Conservation (phyloP, 2,888 invertebrate genomes). For the Netelia fuscicornis region DNA sequence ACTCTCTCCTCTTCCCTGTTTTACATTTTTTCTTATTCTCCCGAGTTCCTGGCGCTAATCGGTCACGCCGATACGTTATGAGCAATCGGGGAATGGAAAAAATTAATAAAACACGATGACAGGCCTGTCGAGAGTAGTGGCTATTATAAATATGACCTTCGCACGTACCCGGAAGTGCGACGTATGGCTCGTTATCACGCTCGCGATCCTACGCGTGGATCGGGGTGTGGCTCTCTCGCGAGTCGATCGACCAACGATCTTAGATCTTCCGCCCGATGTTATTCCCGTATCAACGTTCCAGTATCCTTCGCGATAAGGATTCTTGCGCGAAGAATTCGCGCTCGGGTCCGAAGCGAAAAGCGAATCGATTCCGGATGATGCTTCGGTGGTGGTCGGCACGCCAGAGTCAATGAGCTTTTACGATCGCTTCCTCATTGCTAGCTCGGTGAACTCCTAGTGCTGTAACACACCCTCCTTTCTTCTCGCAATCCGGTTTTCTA, state of each 20-base stretch:
- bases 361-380: slow-evolving; percentile 27
- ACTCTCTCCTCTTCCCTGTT: neutral
- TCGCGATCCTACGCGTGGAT: slow-evolving; percentile 17
- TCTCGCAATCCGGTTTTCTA: slow-evolving; percentile 36
- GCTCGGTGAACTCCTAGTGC: slow-evolving; percentile 43
- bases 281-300: neutral
- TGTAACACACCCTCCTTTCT: slow-evolving; percentile 1
- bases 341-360: neutral
- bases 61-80: neutral
- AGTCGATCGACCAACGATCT: slow-evolving; percentile 37
- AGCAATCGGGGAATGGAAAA: slow-evolving; percentile 25
- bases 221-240: slow-evolving; percentile 41
- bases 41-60: slow-evolving; percentile 41
- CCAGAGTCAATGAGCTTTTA: slow-evolving; percentile 27
- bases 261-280: neutral
- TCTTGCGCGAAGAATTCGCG: neutral
- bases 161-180: slow-evolving; percentile 53
- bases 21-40: neutral
- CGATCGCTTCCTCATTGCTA: slow-evolving; percentile 46
- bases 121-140: slow-evolving; percentile 27
- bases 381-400: neutral
- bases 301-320: neutral
- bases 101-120: slow-evolving; percentile 7
- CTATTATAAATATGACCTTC: neutral
- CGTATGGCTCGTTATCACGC: neutral